Conservation (phyloP, 1,140 invertebrate species). For the Drosophila carrolli region DNA sequence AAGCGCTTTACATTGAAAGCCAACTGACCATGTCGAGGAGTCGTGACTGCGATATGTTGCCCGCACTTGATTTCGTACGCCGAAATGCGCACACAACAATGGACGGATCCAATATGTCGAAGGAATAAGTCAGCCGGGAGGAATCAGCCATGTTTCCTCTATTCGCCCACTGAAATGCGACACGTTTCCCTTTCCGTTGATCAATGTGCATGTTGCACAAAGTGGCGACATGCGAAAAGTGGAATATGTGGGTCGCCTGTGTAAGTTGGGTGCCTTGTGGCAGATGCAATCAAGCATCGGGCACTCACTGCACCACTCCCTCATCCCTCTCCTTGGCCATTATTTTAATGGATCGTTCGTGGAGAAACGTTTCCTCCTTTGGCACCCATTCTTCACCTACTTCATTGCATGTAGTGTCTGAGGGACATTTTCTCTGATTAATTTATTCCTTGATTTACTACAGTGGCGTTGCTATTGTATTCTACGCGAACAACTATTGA, state of each 20-base stretch:
- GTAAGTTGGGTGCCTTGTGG: constrained; percentile 11
- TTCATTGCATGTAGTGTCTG: neutral
- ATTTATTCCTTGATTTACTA: constrained; percentile 66
- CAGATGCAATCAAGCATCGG: constrained; percentile 46
- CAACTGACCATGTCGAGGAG: constrained; percentile 41
- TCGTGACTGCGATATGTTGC: constrained; percentile 49
- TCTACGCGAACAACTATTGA: constrained; percentile 6
- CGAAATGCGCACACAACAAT: constrained; percentile 58
- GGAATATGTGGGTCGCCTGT: constrained; percentile 12
- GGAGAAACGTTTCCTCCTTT: constrained; percentile 17
- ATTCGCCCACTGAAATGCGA: constrained; percentile 27
- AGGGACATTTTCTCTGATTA: constrained; percentile 28
- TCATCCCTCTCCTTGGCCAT: constrained; percentile 22
- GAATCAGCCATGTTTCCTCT: neutral
- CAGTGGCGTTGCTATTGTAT: constrained; percentile 42
- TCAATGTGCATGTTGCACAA: constrained; percentile 55
- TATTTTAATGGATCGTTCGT: constrained; percentile 46
- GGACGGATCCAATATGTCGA: constrained; percentile 51
- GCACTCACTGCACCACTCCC: constrained; percentile 12
- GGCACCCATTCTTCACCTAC: constrained; percentile 2
- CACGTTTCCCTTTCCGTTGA: constrained; percentile 54
- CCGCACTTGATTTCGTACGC: constrained; percentile 52
- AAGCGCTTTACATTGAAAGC: constrained; percentile 22
- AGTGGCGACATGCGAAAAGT: constrained; percentile 41
- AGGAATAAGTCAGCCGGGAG: constrained; percentile 31